These are phyloP conservation scores for Punctoribates punctum DNA, from an alignment of 2,888 invertebrate genomes.

Conservation along the genomic window DNA sequence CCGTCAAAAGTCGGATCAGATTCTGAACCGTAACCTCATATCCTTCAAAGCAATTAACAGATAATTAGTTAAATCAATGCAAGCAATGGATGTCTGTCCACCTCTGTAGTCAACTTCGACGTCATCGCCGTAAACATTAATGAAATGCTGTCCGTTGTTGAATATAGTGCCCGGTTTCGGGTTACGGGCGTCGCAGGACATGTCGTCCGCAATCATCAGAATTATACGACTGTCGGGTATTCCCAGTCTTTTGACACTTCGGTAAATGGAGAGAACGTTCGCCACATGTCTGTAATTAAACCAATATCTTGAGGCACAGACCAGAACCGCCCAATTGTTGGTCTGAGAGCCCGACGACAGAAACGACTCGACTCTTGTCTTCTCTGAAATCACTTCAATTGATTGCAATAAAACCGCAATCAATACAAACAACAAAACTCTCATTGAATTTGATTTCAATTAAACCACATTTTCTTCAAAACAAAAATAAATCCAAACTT, in stretches of 20 bases:
- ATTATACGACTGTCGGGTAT: conserved; percentile 97
- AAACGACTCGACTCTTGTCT: not conserved
- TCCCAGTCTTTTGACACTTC: conserved; percentile 96
- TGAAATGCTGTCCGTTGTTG: conserved; percentile 95
- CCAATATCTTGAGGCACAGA: conserved; percentile 98
- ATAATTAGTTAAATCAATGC: not conserved
- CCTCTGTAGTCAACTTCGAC: conserved; percentile 98
- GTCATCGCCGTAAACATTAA: conserved; percentile 98
- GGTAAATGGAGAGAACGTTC: conserved; percentile 94
- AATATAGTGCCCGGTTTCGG: conserved; percentile 96
- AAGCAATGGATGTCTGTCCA: not conserved
- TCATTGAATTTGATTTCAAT: not conserved
- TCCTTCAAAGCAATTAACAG: not conserved
- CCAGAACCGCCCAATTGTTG: conserved; percentile 99
- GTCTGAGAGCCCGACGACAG: conserved; percentile 64
- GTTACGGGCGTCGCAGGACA: conserved; percentile 98
- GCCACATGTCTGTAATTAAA: conserved; percentile 99
- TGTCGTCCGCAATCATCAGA: conserved; percentile 98
- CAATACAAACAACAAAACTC: not conserved
- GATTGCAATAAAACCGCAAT: not conserved
- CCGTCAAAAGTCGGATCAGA: conserved; percentile 91
- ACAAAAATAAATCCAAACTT: not conserved
- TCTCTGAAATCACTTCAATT: not conserved
- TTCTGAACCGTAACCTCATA: conserved; percentile 91
- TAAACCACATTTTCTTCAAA: not conserved